Conservation (phyloP, 2,113 vertebrate genomes). For the Clarias batrachus region DNA sequence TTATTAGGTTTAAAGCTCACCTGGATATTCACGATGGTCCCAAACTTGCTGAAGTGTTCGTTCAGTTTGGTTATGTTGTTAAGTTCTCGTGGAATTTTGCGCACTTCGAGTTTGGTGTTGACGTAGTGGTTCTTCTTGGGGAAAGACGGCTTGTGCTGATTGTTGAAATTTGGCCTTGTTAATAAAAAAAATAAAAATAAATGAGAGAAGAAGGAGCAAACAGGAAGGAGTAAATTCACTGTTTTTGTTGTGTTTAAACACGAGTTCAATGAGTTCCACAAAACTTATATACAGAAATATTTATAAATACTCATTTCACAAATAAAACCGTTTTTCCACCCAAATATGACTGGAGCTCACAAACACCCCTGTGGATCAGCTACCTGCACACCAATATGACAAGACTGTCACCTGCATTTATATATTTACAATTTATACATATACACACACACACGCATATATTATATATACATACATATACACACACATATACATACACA, state of each 20-base stretch:
- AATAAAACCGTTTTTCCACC: no score
- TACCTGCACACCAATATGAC: no score
- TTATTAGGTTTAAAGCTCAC: conserved; percentile 61
- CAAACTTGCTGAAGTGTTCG: conserved; percentile 97
- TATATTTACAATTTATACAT: no score
- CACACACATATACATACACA: no score
- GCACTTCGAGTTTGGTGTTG: conserved; percentile 94
- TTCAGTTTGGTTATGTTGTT: conserved; percentile 98
- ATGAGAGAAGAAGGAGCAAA: neutral
- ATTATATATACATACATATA: no score
- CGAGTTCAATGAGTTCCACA: neutral
- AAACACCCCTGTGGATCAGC: no score
- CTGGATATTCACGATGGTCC: conserved; percentile 98
- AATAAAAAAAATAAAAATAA: neutral
- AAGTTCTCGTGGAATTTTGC: conserved; percentile 90
- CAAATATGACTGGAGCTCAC: no score
- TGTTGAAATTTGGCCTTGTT: conserved; percentile 85
- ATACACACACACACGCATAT: no score
- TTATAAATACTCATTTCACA: neutral
- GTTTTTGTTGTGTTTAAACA: neutral
- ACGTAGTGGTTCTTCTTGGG: conserved; percentile 88
- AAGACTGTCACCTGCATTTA: no score
- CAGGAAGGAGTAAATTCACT: neutral
- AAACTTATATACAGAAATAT: neutral
- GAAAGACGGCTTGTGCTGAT: conserved; percentile 84